These are phyloP conservation scores for Aricia agestis DNA, from an alignment of 1,140 invertebrate species.

Conservation along the genomic window DNA sequence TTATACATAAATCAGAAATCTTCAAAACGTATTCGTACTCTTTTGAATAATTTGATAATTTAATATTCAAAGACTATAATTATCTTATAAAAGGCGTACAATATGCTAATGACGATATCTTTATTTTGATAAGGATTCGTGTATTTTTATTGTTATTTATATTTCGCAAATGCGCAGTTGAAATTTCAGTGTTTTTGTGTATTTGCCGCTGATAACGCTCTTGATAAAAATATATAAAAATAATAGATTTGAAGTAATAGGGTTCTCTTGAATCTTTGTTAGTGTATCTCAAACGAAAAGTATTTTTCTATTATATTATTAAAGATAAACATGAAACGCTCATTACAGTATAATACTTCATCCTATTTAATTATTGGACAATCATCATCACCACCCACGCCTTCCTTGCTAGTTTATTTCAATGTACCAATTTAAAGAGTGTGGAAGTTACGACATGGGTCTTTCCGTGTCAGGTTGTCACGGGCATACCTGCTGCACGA, in stretches of 20 bases:
- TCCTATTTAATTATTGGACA: too few relatives aligned
- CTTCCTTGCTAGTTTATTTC: neutral
- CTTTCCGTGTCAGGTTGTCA: conserved; percentile 1
- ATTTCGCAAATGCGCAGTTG: neutral
- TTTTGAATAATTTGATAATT: neutral
- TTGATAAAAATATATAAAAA: neutral
- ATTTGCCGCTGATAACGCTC: neutral
- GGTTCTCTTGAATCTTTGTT: too few relatives aligned
- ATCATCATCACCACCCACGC: neutral
- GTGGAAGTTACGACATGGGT: neutral
- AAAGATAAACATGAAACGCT: too few relatives aligned
- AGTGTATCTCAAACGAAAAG: too few relatives aligned
- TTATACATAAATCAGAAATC: neutral
- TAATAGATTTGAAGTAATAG: too few relatives aligned
- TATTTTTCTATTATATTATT: too few relatives aligned
- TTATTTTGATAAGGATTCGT: neutral
- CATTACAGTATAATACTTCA: too few relatives aligned
- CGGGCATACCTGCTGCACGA: neutral
- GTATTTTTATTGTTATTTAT: neutral
- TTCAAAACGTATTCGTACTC: neutral
- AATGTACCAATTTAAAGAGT: neutral
- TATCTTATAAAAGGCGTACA: neutral
- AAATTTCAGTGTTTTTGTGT: neutral
- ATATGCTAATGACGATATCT: neutral
- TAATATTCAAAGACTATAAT: neutral